These are phyloP conservation scores for Phodopus roborovskii DNA, from an alignment of 2,113 vertebrate species.

Conservation along the genomic window DNA sequence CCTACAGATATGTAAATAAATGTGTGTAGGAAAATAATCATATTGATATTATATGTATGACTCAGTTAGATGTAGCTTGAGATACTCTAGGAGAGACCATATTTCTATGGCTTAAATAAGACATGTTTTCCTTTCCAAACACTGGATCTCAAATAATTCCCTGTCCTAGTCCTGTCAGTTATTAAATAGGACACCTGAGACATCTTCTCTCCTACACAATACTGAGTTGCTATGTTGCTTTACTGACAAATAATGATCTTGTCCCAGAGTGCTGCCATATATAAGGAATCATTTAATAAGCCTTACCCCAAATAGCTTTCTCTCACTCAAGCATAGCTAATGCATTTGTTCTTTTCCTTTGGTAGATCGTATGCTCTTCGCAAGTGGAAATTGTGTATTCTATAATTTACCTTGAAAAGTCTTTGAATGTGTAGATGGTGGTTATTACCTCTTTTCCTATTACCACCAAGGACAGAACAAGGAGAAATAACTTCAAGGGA, in stretches of 20 bases:
- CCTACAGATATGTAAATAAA: neutral
- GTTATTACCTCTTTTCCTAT: conserved; percentile 67
- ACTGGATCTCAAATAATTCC: neutral
- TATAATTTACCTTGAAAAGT: conserved; percentile 74
- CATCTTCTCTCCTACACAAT: neutral
- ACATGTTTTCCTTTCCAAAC: conserved; percentile 1
- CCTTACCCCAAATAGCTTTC: conserved; percentile 50
- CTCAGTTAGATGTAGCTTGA: neutral
- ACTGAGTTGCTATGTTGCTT: neutral
- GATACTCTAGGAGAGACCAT: neutral
- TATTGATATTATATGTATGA: neutral
- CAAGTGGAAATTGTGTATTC: conserved; percentile 63
- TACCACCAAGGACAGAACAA: conserved; percentile 68
- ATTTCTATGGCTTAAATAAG: neutral
- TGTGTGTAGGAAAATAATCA: neutral
- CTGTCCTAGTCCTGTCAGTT: neutral
- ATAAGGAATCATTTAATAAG: conserved; percentile 47
- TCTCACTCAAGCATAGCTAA: conserved; percentile 70
- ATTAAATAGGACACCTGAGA: conserved; percentile 15
- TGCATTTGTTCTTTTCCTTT: conserved; percentile 70
- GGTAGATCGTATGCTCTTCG: conserved; percentile 49
- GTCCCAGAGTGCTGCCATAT: neutral
- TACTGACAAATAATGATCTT: conserved; percentile 2
- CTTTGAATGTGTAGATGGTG: conserved; percentile 46
- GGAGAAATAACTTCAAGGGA: conserved; percentile 71